phyloP scores from a whole-genome alignment of 2,888 invertebrate genomes.

The Drosophila nigricruria region DNA sequence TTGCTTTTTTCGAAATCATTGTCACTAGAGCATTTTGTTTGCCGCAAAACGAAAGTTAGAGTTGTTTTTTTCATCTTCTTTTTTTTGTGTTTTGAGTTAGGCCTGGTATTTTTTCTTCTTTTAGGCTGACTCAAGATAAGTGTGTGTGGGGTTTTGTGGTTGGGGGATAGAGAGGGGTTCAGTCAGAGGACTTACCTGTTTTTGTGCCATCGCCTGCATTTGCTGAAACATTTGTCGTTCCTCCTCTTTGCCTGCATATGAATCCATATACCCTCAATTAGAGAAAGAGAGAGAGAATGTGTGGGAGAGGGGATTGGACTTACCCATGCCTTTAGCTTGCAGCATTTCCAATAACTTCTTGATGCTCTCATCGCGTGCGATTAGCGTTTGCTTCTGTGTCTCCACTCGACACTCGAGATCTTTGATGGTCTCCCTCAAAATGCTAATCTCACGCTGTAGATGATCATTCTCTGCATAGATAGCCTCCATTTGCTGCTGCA shows the following conservation, averaged over 20 bases:
- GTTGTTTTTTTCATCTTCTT: conserved; percentile 21
- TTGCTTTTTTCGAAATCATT: conserved; percentile 70
- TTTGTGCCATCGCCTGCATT: conserved; percentile 98
- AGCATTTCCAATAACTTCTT: conserved; percentile 99
- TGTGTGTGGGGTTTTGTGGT: conserved; percentile 12
- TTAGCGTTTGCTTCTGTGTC: conserved; percentile 98
- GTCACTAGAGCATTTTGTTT: conserved; percentile 79
- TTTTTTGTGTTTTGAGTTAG: conserved; percentile 14
- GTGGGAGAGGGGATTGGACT: conserved; percentile 83
- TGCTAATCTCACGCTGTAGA: conserved; percentile 95
- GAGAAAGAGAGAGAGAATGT: not conserved
- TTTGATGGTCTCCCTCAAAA: conserved; percentile 97
- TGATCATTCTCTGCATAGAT: conserved; percentile 97
- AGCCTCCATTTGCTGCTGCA: conserved; percentile 96
- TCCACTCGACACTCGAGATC: conserved; percentile 98
- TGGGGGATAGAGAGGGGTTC: conserved; percentile 5
- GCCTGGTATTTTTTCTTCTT: conserved; percentile 5
- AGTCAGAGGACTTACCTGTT: conserved; percentile 90
- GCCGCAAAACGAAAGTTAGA: conserved; percentile 59
- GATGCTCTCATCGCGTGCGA: conserved; percentile 98
- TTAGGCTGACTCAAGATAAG: conserved; percentile 25
- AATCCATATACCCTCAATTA: conserved; percentile 4
- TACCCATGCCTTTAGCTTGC: conserved; percentile 98
- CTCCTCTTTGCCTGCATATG: conserved; percentile 93
- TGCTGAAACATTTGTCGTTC: conserved; percentile 98